Evolutionary conservation across 2,888 invertebrate species (phyloP).

Genomic region (Trachelus stipa): DNA sequence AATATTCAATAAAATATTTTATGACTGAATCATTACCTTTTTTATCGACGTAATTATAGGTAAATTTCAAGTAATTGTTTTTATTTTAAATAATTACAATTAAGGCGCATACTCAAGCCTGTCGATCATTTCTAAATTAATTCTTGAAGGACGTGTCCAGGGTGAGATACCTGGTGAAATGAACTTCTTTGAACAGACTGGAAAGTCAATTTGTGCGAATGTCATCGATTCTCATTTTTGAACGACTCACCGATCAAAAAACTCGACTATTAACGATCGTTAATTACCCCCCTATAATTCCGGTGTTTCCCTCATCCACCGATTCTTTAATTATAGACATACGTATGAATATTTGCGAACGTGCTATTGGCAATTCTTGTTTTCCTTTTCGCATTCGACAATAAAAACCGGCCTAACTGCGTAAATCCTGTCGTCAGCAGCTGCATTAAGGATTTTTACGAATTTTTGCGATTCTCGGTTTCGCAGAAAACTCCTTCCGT

Average conservation of each 20-base stretch:
- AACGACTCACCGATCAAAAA: too few species aligned
- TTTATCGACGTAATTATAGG: not conserved
- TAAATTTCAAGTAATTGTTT: not conserved
- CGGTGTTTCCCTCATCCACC: not conserved
- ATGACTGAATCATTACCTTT: not conserved
- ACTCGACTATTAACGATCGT: too few species aligned
- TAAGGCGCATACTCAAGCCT: not conserved
- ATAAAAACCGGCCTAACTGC: not conserved
- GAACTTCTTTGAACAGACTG: too few species aligned
- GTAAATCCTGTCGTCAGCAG: not conserved
- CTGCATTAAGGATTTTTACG: not conserved
- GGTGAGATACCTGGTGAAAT: not conserved
- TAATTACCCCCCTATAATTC: too few species aligned
- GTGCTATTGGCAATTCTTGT: not conserved
- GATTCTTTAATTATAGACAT: not conserved
- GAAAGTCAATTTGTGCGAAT: too few species aligned
- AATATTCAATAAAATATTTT: not conserved
- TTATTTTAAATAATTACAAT: not conserved
- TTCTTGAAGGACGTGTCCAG: not conserved
- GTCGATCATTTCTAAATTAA: not conserved
- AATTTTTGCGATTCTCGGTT: not conserved
- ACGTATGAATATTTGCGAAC: not conserved
- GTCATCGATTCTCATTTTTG: too few species aligned
- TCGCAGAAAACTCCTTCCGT: not conserved
- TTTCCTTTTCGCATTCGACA: not conserved